Evolutionary conservation across 2,797 vertebrate genomes (phyloP), one percentile per base, ranked within the genome.

Genomic region (Cryptoblepharus egeriae): DNA sequence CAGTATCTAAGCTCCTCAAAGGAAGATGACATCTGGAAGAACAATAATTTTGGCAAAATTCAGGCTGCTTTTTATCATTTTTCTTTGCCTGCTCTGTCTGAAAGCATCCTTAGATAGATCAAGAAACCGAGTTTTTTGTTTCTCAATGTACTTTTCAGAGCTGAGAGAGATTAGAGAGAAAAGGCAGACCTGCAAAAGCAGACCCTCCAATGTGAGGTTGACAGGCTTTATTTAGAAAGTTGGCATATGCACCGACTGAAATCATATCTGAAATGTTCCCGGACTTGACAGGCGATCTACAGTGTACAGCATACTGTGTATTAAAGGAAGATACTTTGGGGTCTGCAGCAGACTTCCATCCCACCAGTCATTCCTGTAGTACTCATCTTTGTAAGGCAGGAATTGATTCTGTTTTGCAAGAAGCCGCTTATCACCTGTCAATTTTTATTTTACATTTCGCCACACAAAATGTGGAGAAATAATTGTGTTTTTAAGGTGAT

Each of bases 191-290:
- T 88, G 82, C 64, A 85, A 90, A 93, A 93, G 82, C 77, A 90
- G 88, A 86, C 76, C 77, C 80, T 89, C 79, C 79, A 79, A 87
- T 90, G 85, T 80, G 90, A 90, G 91, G 84, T 80, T 90, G 87
- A 88, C 85, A 92, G 79, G 72, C 88, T 94, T 93, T 93, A 94
- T 94, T 95, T 95, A 93, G 93, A 93, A 94, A 93, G 81, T 75
- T 82, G 85, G 74, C 92, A 91, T 92, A 92, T 92, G 91, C 84
- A 82, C 77, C 88, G 89, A 87, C 86, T 94, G 86, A n/a, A 68
- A 84, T 85, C 80, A 45, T 89, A 90, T 81, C 77, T 87, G 88
- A 92, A 91, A 83, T 70, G 73, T 83, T 88, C 89, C 75, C 73
- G 65, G 88, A 82, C 90, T 72, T 87, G 90, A 89, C 84, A 89